Conservation (phyloP, 1,140 invertebrate genomes). For the Gerris buenoi region DNA sequence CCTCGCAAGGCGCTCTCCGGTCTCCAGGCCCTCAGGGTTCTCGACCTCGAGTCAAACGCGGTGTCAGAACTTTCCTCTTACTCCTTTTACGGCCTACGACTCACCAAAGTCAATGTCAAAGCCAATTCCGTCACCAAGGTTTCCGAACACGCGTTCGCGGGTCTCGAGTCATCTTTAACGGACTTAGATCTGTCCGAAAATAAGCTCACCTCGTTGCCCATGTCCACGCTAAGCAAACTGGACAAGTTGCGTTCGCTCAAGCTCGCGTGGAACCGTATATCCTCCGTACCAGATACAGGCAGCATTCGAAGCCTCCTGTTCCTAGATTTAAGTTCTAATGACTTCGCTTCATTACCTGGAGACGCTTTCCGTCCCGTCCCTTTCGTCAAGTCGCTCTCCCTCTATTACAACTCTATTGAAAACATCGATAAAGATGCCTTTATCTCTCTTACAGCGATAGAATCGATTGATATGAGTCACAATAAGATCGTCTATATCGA, state of each 20-base stretch:
- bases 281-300: constrained; percentile 47
- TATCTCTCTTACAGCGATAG: constrained; percentile 49
- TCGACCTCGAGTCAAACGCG: constrained; percentile 75
- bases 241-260: constrained; percentile 53
- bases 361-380: constrained; percentile 66
- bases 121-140: constrained; percentile 61
- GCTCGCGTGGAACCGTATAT: constrained; percentile 70
- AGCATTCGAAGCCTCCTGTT: constrained; percentile 49
- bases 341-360: constrained; percentile 55
- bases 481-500: constrained; percentile 66
- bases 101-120: constrained; percentile 70
- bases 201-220: constrained; percentile 65
- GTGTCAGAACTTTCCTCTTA: constrained; percentile 70
- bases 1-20: constrained; percentile 64
- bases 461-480: constrained; percentile 72
- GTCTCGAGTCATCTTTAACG: constrained; percentile 58
- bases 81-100: constrained; percentile 64
- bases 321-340: constrained; percentile 74
- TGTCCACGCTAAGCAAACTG: constrained; percentile 56
- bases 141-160: constrained; percentile 68
- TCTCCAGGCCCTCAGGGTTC: constrained; percentile 52
- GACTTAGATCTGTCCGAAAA: constrained; percentile 78
- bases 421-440: constrained; percentile 62
- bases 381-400: constrained; percentile 56
- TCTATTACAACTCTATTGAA: constrained; percentile 70